Evolutionary conservation across 2,113 vertebrate genomes (phyloP).

Genomic region (Istiophorus platypterus): DNA sequence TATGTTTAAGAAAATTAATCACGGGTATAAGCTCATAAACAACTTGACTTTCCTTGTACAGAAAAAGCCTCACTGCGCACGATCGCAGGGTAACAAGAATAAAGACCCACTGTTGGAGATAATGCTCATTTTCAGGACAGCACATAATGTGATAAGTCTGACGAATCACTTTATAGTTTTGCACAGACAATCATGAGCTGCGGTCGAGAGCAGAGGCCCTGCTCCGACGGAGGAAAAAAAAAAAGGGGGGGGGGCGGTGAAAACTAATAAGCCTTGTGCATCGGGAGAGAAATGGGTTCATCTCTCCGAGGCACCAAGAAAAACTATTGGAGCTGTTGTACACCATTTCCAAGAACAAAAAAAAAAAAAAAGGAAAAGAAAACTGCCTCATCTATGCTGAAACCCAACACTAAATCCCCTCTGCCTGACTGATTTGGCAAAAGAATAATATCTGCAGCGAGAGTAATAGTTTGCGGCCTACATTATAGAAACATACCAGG

Average conservation of each 20-base stretch:
- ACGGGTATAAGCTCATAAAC: slow-evolving; percentile 61
- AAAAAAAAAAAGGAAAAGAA: slow-evolving; percentile 10
- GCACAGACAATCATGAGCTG: slow-evolving; percentile 66
- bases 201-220: slow-evolving; percentile 57
- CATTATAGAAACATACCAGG: slow-evolving; percentile 48
- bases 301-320: slow-evolving; percentile 64
- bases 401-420: slow-evolving; percentile 68
- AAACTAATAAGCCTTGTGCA: slow-evolving; percentile 73
- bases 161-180: slow-evolving; percentile 66
- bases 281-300: slow-evolving; percentile 66
- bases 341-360: slow-evolving; percentile 65
- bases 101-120: slow-evolving; percentile 67
- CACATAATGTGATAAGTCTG: slow-evolving; percentile 70
- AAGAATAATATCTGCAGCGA: slow-evolving; percentile 70
- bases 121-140: slow-evolving; percentile 68
- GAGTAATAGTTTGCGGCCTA: slow-evolving; percentile 69
- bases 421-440: slow-evolving; percentile 65
- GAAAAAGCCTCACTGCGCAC: slow-evolving; percentile 19
- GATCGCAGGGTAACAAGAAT: slow-evolving; percentile 46
- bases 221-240: slow-evolving; percentile 56
- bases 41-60: slow-evolving; percentile 48
- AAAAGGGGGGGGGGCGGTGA: slow-evolving; percentile 42
- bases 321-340: slow-evolving; percentile 69
- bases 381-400: slow-evolving; percentile 50
- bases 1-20: slow-evolving; percentile 61